phyloP scores from a whole-genome alignment of 2,888 invertebrate genomes.

The Linnaemya tessellans region DNA sequence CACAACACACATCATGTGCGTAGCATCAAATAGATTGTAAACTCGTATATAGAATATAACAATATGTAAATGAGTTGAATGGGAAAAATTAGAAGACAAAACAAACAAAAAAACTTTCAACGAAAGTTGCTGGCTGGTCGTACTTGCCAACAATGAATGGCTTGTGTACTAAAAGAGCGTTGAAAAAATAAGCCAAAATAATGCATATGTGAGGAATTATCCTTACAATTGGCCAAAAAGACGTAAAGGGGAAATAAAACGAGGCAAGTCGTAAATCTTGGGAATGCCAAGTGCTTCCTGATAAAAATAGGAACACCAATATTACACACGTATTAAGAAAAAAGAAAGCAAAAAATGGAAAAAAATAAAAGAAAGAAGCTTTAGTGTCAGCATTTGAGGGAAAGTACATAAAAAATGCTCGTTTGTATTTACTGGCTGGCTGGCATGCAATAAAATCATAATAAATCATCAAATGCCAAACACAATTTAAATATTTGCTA shows the following conservation, averaged over 20 bases:
- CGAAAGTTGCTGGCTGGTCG: constrained; percentile 20
- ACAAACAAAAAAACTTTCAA: constrained; percentile 36
- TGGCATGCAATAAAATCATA: constrained; percentile 54
- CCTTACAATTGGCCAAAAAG: constrained; percentile 68
- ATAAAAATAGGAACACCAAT: constrained; percentile 53
- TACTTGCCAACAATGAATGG: constrained; percentile 41
- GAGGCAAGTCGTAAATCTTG: constrained; percentile 70
- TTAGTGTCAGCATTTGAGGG: constrained; percentile 29
- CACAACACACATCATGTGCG: constrained; percentile 13
- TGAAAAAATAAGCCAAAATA: constrained; percentile 28
- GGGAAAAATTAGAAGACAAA: constrained; percentile 4
- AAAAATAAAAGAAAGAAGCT: too few relatives aligned
- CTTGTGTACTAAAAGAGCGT: constrained; percentile 11
- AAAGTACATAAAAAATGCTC: constrained; percentile 3
- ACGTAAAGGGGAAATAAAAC: constrained; percentile 22
- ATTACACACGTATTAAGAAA: constrained; percentile 49
- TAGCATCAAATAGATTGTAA: not conserved
- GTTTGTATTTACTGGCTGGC: constrained; percentile 1
- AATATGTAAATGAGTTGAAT: constrained; percentile 57
- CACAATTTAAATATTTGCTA: constrained; percentile 75
- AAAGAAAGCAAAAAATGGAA: not conserved
- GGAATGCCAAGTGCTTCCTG: constrained; percentile 60
- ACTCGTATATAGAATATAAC: constrained; percentile 3
- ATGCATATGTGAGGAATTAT: constrained; percentile 70
- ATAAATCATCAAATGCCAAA: constrained; percentile 76